Percentiles rank a stretch among this genome's conserved stretches.
Conservation (phyloP, 1,140 invertebrate species). For the Myzus persicae region DNA sequence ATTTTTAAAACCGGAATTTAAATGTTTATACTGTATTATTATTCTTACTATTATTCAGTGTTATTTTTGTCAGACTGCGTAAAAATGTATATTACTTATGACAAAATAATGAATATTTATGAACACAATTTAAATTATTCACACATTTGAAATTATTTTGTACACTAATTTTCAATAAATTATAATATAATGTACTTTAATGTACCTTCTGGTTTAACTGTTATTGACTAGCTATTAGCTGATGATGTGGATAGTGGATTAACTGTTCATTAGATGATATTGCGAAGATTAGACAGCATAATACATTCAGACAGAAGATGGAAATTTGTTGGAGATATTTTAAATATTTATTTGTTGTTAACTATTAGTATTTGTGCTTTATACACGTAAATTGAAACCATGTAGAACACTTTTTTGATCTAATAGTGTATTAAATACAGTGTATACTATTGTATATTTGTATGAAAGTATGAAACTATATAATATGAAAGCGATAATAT, state of each 20-base stretch:
- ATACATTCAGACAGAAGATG: not conserved
- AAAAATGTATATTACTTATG: not conserved
- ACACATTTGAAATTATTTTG: not conserved
- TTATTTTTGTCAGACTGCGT: not conserved
- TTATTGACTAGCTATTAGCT: not conserved
- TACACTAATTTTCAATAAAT: conserved; percentile 1
- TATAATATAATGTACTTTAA: not conserved
- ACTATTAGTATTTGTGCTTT: not conserved
- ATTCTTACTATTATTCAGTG: not conserved
- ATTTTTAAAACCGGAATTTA: conserved; percentile 37
- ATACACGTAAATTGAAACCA: not conserved
- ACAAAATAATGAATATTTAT: conserved; percentile 16
- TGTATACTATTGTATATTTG: not conserved
- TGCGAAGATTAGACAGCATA: not conserved
- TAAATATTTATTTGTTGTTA: not conserved
- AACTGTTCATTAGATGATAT: not conserved
- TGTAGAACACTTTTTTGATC: not conserved
- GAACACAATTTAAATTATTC: not conserved
- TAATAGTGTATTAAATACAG: not conserved
- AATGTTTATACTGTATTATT: not conserved
- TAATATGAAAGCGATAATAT: not conserved
- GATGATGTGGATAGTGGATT: not conserved
- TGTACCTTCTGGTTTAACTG: not conserved
- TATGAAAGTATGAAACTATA: not conserved
- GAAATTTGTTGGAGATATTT: not conserved